Base-by-base conservation (phyloP, 2,797 vertebrate species). In the Melanotaenia trifasciata region DNA sequence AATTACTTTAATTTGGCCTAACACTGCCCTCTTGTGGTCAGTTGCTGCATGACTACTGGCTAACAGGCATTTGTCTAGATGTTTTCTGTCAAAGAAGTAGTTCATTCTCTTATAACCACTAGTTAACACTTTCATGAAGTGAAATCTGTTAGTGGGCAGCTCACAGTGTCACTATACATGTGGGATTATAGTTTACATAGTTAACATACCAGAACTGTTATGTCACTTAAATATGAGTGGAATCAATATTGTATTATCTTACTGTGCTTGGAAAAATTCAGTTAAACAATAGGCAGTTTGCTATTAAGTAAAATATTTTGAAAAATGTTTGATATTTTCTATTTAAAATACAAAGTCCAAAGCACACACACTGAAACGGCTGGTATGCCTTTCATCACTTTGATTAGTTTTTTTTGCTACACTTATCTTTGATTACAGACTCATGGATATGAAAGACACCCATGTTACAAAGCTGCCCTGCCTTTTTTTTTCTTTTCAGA, bases 11-110 rank as follows among this genome's bases (percentile, higher is more conserved):
- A 9, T n/a, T 61, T 36, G 57, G 56, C 53, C 0, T 61, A 64
- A 84, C 36, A 68, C 60, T 78, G 90, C 84, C 88, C 80, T 72
- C 89, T 14, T 70, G 80, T 92, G 90, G 84, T 63, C 67, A 68
- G 54, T 22, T 70, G 28, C 20, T 68, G 61, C 22, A 22, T 30
- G 4, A 26, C 30, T 16, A 36, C 1, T 14, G 5, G 45, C 18
- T 9, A n/a, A n/a, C 8, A 18, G 0, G 18, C 3, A 14, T 43
- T 43, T 18, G 40, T 43, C 40, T 43, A 43, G 40, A 43, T 43
- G 8, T 36, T 13, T 40, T 43, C 5, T 43, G 40, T 1, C 40
- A 43, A 43, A 43, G 6, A 45, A 12, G 35, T 18, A 16, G 14
- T 43, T 43, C 6, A 16, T 43, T 43, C 40, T 43, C 40, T 5